A percentile compares a stretch with the other conserved stretches of the same genome.
phyloP scores from a whole-genome alignment of 2,797 vertebrate genomes.

The Notoglanidium macrostoma region DNA sequence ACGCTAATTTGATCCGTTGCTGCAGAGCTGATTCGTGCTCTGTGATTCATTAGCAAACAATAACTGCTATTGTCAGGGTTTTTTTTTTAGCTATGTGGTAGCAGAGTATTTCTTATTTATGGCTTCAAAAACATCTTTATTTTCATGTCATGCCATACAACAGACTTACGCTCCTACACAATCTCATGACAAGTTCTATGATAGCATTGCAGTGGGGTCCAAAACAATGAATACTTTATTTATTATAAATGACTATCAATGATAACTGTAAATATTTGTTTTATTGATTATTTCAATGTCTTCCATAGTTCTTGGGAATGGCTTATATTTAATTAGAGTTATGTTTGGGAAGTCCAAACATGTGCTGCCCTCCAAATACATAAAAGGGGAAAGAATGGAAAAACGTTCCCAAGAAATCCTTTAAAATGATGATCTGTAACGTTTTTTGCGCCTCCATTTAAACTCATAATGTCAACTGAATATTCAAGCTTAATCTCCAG shows the following conservation, averaged over 20 bases:
- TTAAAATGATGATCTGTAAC: neutral
- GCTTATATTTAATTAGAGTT: neutral
- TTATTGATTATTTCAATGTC: neutral
- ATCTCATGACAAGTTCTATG: neutral
- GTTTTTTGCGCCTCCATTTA: neutral
- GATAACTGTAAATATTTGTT: neutral
- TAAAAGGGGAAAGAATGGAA: neutral
- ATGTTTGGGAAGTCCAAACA: neutral
- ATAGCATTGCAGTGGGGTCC: neutral
- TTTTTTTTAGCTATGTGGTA: neutral
- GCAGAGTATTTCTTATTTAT: constrained; percentile 12
- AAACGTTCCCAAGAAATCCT: neutral
- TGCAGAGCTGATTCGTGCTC: constrained; percentile 37
- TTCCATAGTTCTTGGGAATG: neutral
- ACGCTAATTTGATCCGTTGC: constrained; percentile 53
- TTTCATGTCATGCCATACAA: neutral
- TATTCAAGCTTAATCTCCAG: neutral
- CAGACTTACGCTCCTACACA: neutral
- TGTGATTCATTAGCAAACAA: constrained; percentile 38
- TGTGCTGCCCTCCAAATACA: neutral
- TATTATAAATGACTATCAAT: neutral
- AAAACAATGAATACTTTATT: neutral
- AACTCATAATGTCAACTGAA: neutral
- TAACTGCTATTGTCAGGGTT: constrained; percentile 21
- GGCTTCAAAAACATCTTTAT: neutral